Evolutionary conservation across 2,888 invertebrate genomes (phyloP).

Genomic region (Opisthograptis luteolata): DNA sequence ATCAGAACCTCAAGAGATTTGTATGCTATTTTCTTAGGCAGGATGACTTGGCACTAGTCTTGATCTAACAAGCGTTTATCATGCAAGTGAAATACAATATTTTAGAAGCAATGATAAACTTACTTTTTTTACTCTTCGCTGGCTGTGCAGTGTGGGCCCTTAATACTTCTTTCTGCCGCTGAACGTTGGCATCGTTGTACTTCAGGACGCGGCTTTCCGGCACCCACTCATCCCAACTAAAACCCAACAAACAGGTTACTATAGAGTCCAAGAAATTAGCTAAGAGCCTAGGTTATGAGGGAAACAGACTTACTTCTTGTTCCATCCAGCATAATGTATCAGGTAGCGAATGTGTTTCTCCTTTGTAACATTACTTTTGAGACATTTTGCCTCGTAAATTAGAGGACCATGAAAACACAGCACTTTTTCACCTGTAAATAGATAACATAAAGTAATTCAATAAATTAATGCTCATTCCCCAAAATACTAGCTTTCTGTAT

Average conservation of each 20-base stretch:
- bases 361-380: slow-evolving; percentile 92
- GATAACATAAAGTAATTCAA: slow-evolving; percentile 7
- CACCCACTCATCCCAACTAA: slow-evolving; percentile 96
- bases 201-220: slow-evolving; percentile 95
- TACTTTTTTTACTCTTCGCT: slow-evolving; percentile 87
- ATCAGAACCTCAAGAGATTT: no score
- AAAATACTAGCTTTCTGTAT: no score
- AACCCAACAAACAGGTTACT: slow-evolving; percentile 41
- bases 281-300: neutral
- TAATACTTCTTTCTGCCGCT: slow-evolving; percentile 93
- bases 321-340: slow-evolving; percentile 99
- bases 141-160: slow-evolving; percentile 91
- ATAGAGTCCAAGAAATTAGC: neutral
- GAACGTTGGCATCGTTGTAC: slow-evolving; percentile 94
- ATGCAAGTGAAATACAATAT: no score
- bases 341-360: slow-evolving; percentile 95
- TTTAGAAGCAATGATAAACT: slow-evolving; percentile 15
- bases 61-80: no score
- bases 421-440: slow-evolving; percentile 91
- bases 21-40: no score
- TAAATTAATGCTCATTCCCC: neutral
- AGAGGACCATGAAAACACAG: slow-evolving; percentile 98
- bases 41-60: no score
- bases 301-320: slow-evolving; percentile 91
- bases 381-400: slow-evolving; percentile 98